Percentiles rank a stretch among this genome's conserved stretches.
Evolutionary conservation across 2,113 vertebrate genomes (phyloP).

Genomic region (human): DNA sequence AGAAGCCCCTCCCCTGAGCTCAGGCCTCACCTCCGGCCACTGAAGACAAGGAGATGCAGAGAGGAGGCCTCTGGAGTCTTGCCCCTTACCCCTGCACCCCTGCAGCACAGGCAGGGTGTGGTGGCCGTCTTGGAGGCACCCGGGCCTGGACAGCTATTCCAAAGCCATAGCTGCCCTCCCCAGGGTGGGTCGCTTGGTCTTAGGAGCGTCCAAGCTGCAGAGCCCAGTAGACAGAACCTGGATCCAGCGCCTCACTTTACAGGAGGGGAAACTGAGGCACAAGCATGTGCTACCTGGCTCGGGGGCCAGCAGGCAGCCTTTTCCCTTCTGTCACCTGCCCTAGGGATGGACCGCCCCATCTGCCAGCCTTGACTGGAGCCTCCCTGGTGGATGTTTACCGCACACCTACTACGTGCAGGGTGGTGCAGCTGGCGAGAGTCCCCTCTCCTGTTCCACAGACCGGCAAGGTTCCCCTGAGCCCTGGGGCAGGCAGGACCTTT

Average conservation of each 20-base stretch:
- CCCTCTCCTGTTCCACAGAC: neutral
- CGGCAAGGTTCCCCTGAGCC: neutral
- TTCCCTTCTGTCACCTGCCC: neutral
- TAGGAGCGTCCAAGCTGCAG: rapidly evolving
- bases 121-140: neutral
- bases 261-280: neutral
- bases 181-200: neutral
- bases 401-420: rapidly evolving
- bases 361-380: neutral
- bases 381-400: neutral
- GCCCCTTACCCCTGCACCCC: neutral
- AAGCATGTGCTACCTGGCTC: rapidly evolving
- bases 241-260: neutral
- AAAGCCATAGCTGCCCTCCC: neutral
- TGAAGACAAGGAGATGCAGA: neutral
- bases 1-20: neutral
- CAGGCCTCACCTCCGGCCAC: neutral
- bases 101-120: neutral
- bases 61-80: neutral
- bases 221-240: neutral
- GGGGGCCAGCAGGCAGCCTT: rapidly evolving
- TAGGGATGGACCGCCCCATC: neutral
- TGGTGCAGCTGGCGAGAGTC: neutral
- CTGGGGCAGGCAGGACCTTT: neutral
- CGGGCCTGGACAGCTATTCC: too few species aligned